These are phyloP conservation scores for Cantharis lateralis DNA, from an alignment of 2,888 invertebrate genomes.

Conservation along the genomic window DNA sequence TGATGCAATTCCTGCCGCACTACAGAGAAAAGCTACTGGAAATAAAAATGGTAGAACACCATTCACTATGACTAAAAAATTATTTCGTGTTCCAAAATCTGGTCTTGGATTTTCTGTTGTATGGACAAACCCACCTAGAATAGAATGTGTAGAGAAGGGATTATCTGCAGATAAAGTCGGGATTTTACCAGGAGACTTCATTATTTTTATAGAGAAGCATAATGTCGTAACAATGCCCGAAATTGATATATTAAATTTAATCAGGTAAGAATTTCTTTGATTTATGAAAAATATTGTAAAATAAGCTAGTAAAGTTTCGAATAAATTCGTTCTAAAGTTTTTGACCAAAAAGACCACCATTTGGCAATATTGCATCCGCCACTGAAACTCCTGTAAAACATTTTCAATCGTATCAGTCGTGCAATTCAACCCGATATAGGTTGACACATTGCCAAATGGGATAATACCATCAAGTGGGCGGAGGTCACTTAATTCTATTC, in stretches of 20 bases:
- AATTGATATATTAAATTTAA: slow-evolving; percentile 68
- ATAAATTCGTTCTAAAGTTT: too few species aligned
- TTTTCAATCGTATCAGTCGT: too few species aligned
- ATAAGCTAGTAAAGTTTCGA: too few species aligned
- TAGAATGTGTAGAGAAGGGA: slow-evolving; percentile 81
- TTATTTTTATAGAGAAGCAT: slow-evolving; percentile 85
- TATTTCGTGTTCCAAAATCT: slow-evolving; percentile 55
- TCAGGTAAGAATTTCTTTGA: slow-evolving; percentile 50
- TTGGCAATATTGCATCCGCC: too few species aligned
- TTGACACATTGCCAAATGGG: too few species aligned
- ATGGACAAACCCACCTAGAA: slow-evolving; percentile 86
- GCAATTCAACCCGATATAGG: too few species aligned
- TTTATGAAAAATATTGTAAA: background rate
- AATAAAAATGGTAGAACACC: slow-evolving; percentile 74
- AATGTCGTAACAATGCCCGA: slow-evolving; percentile 84
- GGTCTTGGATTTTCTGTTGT: slow-evolving; percentile 87
- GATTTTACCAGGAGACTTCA: slow-evolving; percentile 81
- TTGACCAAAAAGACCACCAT: too few species aligned
- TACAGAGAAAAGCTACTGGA: slow-evolving; percentile 60
- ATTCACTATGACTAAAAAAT: slow-evolving; percentile 76
- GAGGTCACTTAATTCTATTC: too few species aligned
- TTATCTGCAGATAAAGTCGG: slow-evolving; percentile 84
- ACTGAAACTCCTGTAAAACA: too few species aligned
- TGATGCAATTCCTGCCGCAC: slow-evolving; percentile 62
- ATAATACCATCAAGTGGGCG: too few species aligned